phyloP scores from a whole-genome alignment of 2,113 vertebrate species.

The Vombatus ursinus region DNA sequence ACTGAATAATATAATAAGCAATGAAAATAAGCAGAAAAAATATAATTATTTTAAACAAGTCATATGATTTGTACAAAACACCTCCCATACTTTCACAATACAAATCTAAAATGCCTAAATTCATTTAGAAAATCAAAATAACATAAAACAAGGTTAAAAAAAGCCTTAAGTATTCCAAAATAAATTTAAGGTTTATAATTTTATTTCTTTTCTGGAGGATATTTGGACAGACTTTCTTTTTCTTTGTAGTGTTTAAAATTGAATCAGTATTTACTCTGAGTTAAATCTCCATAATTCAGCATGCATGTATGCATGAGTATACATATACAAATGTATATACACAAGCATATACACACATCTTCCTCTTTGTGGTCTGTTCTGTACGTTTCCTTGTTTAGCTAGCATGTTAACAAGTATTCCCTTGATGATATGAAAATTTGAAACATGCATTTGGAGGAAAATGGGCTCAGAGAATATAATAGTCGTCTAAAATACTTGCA shows the following conservation, averaged over 20 bases:
- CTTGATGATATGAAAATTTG: neutral
- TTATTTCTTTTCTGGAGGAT: neutral
- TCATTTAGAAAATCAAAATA: neutral
- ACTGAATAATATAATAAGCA: neutral
- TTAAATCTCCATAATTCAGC: neutral
- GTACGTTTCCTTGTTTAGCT: neutral
- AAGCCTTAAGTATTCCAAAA: neutral
- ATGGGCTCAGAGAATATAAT: constrained; percentile 13
- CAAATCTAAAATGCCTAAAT: neutral
- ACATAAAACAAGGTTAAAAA: neutral
- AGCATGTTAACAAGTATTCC: neutral
- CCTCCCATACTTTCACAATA: neutral
- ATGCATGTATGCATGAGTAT: neutral
- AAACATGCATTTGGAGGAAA: neutral
- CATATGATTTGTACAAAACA: neutral
- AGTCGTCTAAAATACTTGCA: constrained; percentile 20
- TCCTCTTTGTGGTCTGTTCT: constrained; percentile 1
- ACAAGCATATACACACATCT: neutral
- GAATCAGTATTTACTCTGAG: neutral
- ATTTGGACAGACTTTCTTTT: neutral
- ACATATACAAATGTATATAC: neutral
- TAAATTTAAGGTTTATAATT: neutral
- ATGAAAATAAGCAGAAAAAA: neutral
- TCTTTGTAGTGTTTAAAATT: neutral
- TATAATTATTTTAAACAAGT: neutral